A percentile compares a stretch with the other conserved stretches of the same genome.
Conservation (phyloP, 2,797 vertebrate genomes). For the Columba guinea region DNA sequence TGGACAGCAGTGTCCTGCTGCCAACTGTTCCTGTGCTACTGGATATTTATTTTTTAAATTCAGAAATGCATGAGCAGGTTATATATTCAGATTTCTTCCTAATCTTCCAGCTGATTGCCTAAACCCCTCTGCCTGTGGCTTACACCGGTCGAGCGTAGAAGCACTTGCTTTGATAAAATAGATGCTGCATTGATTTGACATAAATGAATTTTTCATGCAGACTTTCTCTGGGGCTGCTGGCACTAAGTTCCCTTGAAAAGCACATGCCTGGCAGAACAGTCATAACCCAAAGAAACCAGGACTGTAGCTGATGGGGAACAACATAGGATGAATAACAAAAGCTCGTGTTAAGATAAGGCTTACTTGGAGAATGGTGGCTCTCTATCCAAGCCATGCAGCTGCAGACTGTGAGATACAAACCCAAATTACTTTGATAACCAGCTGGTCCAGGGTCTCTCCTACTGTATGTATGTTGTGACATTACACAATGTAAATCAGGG, state of each 20-base stretch:
- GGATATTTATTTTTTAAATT: not conserved
- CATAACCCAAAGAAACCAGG: not conserved
- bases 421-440: not conserved
- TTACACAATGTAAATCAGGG: not conserved
- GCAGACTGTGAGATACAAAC: not conserved
- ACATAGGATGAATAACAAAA: not conserved
- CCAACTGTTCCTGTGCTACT: not conserved
- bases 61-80: slow-evolving; percentile 9
- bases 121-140: slow-evolving; percentile 43
- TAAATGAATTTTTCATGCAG: slow-evolving; percentile 61
- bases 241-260: not conserved
- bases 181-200: not conserved
- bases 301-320: not conserved
- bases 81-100: not conserved
- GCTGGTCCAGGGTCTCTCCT: not conserved
- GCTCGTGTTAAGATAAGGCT: not conserved
- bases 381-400: not conserved
- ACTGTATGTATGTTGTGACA: not conserved
- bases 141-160: not conserved
- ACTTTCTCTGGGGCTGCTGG: slow-evolving; percentile 15
- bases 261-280: not conserved
- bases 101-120: slow-evolving; percentile 41
- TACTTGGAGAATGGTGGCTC: not conserved
- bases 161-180: slow-evolving; percentile 51
- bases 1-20: not conserved